These are phyloP conservation scores for Percopsis transmontana DNA, from an alignment of 2,113 vertebrate species.

Conservation along the genomic window DNA sequence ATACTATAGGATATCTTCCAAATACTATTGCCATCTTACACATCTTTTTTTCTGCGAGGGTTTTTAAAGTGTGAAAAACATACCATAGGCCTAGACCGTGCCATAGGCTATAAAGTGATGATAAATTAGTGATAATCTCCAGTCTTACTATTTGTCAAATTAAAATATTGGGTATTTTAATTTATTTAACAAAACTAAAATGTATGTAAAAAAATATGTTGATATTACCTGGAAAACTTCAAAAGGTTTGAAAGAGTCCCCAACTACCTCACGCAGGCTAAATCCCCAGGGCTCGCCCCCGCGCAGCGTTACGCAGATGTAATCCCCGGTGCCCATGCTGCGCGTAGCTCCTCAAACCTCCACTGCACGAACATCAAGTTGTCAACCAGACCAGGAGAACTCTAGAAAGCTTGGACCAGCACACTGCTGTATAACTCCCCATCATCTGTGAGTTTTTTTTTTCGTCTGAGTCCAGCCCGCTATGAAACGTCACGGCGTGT, in stretches of 20 bases:
- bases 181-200: not conserved
- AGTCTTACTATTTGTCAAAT: too few relatives aligned
- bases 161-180: not conserved
- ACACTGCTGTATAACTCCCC: slow-evolving; percentile 51
- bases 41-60: not conserved
- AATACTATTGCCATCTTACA: not conserved
- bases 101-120: too few relatives aligned
- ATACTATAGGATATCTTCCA: not conserved
- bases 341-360: slow-evolving; percentile 40
- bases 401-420: slow-evolving; percentile 34
- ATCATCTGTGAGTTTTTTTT: slow-evolving; percentile 37
- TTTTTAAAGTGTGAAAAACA: too few relatives aligned
- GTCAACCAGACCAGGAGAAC: slow-evolving; percentile 48
- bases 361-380: slow-evolving; percentile 46
- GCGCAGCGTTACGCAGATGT: slow-evolving; percentile 88
- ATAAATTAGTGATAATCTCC: too few relatives aligned
- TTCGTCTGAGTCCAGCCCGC: slow-evolving; percentile 63
- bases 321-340: slow-evolving; percentile 92
- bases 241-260: slow-evolving; percentile 82
- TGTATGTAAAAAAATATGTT: not conserved
- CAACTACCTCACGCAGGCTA: slow-evolving; percentile 82
- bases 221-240: slow-evolving; percentile 87
- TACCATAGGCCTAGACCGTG: too few relatives aligned
- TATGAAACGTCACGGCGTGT: slow-evolving; percentile 62
- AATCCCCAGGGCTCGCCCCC: slow-evolving; percentile 96